Percentiles rank a stretch among this genome's conserved stretches.
Conservation (phyloP, 2,113 vertebrate genomes). For the Emydocephalus ijimae region DNA sequence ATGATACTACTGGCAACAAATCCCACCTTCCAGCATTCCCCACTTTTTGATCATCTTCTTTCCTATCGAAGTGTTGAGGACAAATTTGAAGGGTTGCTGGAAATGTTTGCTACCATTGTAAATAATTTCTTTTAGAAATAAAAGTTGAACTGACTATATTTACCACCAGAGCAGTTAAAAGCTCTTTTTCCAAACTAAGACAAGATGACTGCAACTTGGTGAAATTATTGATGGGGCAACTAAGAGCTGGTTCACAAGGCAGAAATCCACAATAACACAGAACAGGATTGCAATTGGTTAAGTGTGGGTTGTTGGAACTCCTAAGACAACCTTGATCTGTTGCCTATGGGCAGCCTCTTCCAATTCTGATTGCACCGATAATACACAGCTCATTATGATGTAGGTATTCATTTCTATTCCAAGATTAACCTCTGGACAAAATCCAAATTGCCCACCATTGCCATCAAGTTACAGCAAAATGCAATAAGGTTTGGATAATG, state of each 20-base stretch:
- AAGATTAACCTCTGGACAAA: background rate
- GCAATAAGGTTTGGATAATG: background rate
- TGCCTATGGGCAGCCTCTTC: background rate
- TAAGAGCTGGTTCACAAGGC: background rate
- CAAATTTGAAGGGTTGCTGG: background rate
- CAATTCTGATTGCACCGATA: background rate
- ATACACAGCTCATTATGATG: background rate
- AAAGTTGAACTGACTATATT: background rate
- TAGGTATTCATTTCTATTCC: background rate
- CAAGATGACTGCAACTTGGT: background rate
- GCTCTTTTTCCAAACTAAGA: background rate
- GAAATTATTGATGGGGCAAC: background rate
- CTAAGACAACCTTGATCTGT: background rate
- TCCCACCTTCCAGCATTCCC: background rate
- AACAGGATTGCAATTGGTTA: background rate
- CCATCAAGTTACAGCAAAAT: background rate
- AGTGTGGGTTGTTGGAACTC: background rate
- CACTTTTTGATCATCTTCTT: background rate
- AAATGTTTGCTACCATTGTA: background rate
- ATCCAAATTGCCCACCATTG: background rate
- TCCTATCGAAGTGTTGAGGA: background rate
- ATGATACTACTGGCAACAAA: background rate
- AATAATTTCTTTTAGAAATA: background rate
- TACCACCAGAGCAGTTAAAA: background rate
- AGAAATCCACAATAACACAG: background rate